Percentiles rank a stretch among this genome's conserved stretches.
These are phyloP conservation scores for Sebastiscus tertius DNA, from an alignment of 2,797 vertebrate genomes.

Conservation along the genomic window DNA sequence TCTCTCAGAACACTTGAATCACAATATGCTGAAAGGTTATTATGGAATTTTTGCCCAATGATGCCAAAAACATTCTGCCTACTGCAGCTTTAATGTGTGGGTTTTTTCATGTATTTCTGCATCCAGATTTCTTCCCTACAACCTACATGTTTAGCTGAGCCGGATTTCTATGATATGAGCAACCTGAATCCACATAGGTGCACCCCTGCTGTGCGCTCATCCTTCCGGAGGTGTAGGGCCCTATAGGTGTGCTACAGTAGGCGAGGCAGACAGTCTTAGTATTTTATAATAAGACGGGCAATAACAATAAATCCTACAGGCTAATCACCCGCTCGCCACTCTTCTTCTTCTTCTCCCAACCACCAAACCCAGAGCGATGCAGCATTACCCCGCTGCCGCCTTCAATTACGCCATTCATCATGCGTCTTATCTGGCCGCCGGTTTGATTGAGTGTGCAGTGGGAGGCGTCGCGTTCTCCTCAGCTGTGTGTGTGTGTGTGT, in stretches of 20 bases:
- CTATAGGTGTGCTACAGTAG: conserved; percentile 33
- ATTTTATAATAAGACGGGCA: conserved; percentile 80
- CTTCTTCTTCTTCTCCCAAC: conserved; percentile 38
- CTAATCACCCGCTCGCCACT: conserved; percentile 75
- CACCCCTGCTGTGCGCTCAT: conserved; percentile 22
- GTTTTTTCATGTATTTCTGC: background rate
- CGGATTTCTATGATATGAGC: background rate
- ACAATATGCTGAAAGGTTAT: too few species aligned
- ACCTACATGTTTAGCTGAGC: conserved; percentile 1
- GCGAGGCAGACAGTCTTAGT: conserved; percentile 57
- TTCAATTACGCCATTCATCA: conserved; percentile 83
- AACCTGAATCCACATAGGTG: conserved; percentile 12
- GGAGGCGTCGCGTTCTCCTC: conserved; percentile 56
- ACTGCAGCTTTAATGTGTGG: conserved; percentile 8
- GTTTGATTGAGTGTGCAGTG: conserved; percentile 73
- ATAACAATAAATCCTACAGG: conserved; percentile 83
- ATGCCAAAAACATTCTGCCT: background rate
- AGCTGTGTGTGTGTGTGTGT: conserved; percentile 30
- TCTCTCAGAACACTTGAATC: too few species aligned
- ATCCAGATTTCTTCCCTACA: conserved; percentile 20
- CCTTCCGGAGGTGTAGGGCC: conserved; percentile 1
- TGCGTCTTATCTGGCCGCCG: conserved; percentile 73
- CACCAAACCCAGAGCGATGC: conserved; percentile 65
- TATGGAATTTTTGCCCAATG: background rate
- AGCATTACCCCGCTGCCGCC: conserved; percentile 73